Evolutionary conservation across 2,797 vertebrate genomes (phyloP).

Genomic region (Rhynchotus rufescens): DNA sequence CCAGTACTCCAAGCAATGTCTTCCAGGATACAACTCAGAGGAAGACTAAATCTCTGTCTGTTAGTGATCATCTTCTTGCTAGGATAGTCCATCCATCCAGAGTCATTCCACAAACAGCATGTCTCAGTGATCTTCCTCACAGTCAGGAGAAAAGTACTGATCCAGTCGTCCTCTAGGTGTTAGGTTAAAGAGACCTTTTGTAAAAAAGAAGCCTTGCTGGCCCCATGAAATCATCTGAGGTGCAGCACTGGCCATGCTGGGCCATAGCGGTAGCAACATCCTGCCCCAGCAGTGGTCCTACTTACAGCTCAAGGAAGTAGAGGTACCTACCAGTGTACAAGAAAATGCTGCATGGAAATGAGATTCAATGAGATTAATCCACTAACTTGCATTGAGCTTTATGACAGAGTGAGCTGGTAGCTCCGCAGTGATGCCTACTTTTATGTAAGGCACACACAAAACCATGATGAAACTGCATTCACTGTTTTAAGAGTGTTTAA

Average conservation of each 20-base stretch:
- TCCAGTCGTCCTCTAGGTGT: not conserved
- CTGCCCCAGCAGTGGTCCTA: not conserved
- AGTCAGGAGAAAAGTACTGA: not conserved
- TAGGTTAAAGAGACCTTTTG: not conserved
- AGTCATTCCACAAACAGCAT: not conserved
- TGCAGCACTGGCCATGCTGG: not conserved
- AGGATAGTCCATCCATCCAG: not conserved
- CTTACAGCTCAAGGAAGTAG: not conserved
- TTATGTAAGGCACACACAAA: not conserved
- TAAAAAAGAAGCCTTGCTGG: not conserved
- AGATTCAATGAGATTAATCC: not conserved
- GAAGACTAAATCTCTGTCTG: not conserved
- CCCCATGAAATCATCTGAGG: not conserved
- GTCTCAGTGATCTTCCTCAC: rapidly evolving
- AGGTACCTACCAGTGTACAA: not conserved
- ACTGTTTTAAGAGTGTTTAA: not conserved
- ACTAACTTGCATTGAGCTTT: too few species aligned
- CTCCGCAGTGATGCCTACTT: too few species aligned
- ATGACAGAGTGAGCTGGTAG: too few species aligned
- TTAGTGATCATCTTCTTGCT: not conserved
- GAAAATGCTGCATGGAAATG: too few species aligned
- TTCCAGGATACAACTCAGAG: not conserved
- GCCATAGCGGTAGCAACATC: not conserved
- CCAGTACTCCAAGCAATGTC: not conserved
- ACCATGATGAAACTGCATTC: not conserved